phyloP scores from a whole-genome alignment of 1,140 invertebrate genomes.

The Bombus terrestris region DNA sequence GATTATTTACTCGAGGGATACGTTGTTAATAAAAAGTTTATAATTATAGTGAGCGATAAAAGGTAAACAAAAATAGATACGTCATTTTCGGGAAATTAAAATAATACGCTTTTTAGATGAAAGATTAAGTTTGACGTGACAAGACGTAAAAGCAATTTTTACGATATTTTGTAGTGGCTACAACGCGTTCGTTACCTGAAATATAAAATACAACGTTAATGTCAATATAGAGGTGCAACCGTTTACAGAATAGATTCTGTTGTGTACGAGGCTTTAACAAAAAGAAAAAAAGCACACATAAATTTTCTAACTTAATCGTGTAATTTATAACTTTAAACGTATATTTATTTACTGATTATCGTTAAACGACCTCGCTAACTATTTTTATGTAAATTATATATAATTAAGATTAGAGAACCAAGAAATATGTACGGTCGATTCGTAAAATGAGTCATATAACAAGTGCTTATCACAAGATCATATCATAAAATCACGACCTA shows the following conservation, averaged over 20 bases:
- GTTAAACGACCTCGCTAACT: not conserved
- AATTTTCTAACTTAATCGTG: not conserved
- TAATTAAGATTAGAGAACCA: not conserved
- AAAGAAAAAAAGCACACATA: no score
- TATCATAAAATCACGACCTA: not conserved
- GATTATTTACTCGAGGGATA: no score
- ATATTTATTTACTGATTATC: not conserved
- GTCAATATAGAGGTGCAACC: not conserved
- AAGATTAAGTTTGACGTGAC: not conserved
- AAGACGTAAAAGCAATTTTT: not conserved
- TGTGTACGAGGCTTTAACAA: no score
- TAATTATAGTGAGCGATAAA: not conserved
- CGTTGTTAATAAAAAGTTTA: not conserved
- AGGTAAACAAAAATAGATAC: not conserved
- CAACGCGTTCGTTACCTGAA: constrained; percentile 5
- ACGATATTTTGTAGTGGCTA: not conserved
- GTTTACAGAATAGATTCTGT: not conserved
- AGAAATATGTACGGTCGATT: not conserved
- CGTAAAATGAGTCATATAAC: not conserved
- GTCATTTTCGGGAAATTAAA: not conserved
- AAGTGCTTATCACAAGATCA: not conserved
- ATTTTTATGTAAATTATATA: not conserved
- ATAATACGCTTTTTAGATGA: not conserved
- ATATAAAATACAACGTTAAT: constrained; percentile 14
- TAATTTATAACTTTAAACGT: no score